Evolutionary conservation across 2,888 invertebrate genomes (phyloP).

Genomic region (Lasius platythorax): DNA sequence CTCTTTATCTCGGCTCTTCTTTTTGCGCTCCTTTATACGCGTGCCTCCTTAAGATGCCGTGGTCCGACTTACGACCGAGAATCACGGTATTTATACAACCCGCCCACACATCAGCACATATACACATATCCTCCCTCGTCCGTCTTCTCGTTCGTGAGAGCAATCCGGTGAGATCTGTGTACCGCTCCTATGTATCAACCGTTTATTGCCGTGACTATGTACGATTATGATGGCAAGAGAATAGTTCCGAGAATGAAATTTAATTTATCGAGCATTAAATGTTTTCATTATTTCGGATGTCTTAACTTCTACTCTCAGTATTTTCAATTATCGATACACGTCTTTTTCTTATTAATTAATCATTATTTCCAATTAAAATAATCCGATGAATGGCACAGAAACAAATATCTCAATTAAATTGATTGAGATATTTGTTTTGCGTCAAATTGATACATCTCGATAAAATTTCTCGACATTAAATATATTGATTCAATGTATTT

Average conservation of each 20-base stretch:
- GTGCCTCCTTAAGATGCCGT: slow-evolving; percentile 69
- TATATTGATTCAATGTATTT: not conserved
- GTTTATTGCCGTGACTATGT: slow-evolving; percentile 21
- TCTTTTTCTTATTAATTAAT: not conserved
- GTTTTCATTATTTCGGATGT: not conserved
- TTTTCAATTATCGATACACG: not conserved
- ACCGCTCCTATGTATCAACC: slow-evolving; percentile 33
- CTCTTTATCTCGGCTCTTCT: slow-evolving; percentile 43
- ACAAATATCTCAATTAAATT: not conserved
- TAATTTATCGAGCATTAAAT: slow-evolving; percentile 16
- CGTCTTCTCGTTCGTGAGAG: slow-evolving; percentile 61
- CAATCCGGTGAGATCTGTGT: slow-evolving; percentile 60
- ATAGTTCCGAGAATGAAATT: slow-evolving; percentile 26
- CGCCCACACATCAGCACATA: slow-evolving; percentile 69
- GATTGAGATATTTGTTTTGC: not conserved
- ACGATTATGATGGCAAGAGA: slow-evolving; percentile 11
- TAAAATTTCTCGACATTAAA: not conserved
- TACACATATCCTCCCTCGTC: slow-evolving; percentile 57
- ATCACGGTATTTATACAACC: slow-evolving; percentile 72
- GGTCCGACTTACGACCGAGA: slow-evolving; percentile 66
- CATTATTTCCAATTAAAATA: not conserved
- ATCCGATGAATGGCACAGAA: not conserved
- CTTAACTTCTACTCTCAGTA: not conserved
- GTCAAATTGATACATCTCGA: not conserved
- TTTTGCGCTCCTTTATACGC: slow-evolving; percentile 69